Base-by-base conservation (phyloP, 2,888 invertebrate genomes). In the Agapetus fuscipes region DNA sequence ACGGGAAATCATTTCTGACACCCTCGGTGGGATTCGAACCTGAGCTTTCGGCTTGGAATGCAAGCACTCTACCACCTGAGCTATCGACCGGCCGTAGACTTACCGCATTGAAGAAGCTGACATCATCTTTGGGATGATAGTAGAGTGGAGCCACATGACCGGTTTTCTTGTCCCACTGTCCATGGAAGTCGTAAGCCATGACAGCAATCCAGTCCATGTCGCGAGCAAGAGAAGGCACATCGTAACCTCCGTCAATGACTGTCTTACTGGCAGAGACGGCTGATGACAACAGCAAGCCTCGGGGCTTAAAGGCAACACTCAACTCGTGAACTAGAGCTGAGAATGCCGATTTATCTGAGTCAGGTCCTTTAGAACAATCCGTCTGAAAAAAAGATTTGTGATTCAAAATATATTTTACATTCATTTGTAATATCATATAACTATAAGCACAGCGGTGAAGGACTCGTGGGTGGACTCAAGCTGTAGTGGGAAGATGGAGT, bases 111-210 rank as follows among this genome's bases (percentile, higher is more conserved):
- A 87, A 90, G 56, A 81, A 87, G 28, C 78, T 75, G 37, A 75
- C 78, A 44, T 84, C 86, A 54, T 89, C 89, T 30, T 86, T 81
- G 2, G 84, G 82, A 56, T 89, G 87, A 53, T 82, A 74, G 51
- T 78, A 88, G 27, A 91, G 59, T 0, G 90, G 91, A 1, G 90
- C 86, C 0, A 90, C 85, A 54, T 91, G 91, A 0, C 90, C 91
- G 1, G 90, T 91, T 57, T 83, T 83, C 56, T 86, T 87, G 53
- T 90, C 90, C 90, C 90, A 91, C 53, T 88, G 88, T 0, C 90
- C 90, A 51, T 90, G 89, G 63, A 80, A 89, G 55, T 91, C 91
- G 53, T 91, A 91, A 0, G 88, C 83, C 91, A 91, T 91, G 0
- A 91, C 87, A 1, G 89, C 85, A 33, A 91, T 84, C 87, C 89